Evolutionary conservation across 2,797 vertebrate genomes (phyloP).

Genomic region (Arnoldichthys spilopterus): DNA sequence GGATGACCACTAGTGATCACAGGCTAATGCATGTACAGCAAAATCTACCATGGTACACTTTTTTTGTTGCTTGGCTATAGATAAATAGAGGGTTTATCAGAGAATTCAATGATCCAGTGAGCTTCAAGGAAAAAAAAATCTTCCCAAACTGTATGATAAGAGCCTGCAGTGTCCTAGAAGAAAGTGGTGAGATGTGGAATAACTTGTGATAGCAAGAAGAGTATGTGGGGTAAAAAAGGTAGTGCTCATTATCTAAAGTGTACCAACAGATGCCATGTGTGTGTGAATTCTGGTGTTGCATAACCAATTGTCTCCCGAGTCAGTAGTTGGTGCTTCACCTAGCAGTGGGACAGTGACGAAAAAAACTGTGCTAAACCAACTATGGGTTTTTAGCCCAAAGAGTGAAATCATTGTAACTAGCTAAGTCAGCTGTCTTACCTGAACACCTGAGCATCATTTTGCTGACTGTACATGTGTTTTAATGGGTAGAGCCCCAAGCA

Average conservation of each 20-base stretch:
- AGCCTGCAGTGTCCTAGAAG: too few relatives aligned
- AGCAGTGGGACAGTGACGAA: background rate
- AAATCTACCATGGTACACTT: background rate
- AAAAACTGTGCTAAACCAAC: background rate
- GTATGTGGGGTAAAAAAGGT: too few relatives aligned
- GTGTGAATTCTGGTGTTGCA: too few relatives aligned
- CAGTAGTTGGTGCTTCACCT: too few relatives aligned
- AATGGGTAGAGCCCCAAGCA: background rate
- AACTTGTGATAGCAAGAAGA: too few relatives aligned
- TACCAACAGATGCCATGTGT: too few relatives aligned
- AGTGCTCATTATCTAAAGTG: too few relatives aligned
- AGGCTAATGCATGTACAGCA: background rate
- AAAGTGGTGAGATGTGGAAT: too few relatives aligned
- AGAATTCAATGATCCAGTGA: background rate
- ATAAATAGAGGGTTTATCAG: background rate
- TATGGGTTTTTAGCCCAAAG: background rate
- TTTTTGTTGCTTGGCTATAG: slow-evolving; percentile 15
- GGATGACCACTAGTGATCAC: background rate
- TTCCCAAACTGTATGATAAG: too few relatives aligned
- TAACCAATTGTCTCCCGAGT: too few relatives aligned
- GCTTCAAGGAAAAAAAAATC: too few relatives aligned
- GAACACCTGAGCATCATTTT: background rate
- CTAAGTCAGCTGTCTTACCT: background rate
- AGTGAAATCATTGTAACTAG: background rate
- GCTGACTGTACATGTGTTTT: background rate